Base-by-base conservation (phyloP, 1,140 invertebrate species). In the Leptonema lineaticorne region DNA sequence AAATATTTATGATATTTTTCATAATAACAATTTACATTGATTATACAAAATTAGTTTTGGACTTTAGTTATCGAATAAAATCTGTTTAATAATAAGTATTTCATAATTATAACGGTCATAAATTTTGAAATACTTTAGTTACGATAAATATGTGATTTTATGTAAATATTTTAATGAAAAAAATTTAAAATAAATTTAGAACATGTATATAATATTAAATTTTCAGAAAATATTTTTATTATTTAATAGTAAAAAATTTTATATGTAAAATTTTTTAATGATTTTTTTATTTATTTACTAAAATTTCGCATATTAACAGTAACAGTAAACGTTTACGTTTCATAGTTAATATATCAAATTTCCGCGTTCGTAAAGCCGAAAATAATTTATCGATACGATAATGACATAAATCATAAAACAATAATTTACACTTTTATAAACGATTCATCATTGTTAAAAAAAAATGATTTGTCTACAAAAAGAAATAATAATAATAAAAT, bases 401-500 rank as follows among this genome's bases (percentile, higher is more conserved):
- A 24, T 53, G 24, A 53, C n/a, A 53, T 53, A 53, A 53, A 53
- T 53, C 50, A 53, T 53, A 53, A 53, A 53, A 53, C 27, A 53
- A 53, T 53, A 53, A 53, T 53, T 53, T 24, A 53, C 50, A 53
- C 50, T 53, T 53, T 24, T 53, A 6, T 45, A 45, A n/a, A n/a
- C n/a, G n/a, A n/a, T n/a, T n/a, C n/a, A n/a, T n/a, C n/a, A n/a
- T n/a, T n/a, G n/a, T n/a, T n/a, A n/a, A n/a, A n/a, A n/a, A n/a
- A n/a, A n/a, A n/a, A n/a, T n/a, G n/a, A n/a, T n/a, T n/a, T n/a
- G n/a, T n/a, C n/a, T n/a, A n/a, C n/a, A n/a, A n/a, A n/a, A n/a
- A n/a, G n/a, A n/a, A n/a, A n/a, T n/a, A n/a, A n/a, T n/a, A n/a
- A n/a, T n/a, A n/a, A n/a, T n/a, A n/a, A n/a, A n/a, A n/a, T n/a